phyloP scores from a whole-genome alignment of 2,888 invertebrate genomes.

The Melanostoma mellinum region DNA sequence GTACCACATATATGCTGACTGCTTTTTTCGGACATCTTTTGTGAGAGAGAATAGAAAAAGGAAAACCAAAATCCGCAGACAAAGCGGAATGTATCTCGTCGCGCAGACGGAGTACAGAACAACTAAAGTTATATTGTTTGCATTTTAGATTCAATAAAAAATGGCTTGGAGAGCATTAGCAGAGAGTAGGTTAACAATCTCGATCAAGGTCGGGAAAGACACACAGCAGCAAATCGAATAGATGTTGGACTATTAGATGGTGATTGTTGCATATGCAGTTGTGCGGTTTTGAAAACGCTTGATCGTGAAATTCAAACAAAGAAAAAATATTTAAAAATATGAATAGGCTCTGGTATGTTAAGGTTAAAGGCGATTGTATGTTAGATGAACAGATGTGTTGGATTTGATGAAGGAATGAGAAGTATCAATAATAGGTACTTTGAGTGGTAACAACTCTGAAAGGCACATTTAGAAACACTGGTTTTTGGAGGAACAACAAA shows the following conservation, averaged over 20 bases:
- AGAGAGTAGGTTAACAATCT: constrained; percentile 56
- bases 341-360: too few species aligned
- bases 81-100: constrained; percentile 58
- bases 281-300: constrained; percentile 20
- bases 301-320: neutral
- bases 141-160: constrained; percentile 41
- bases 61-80: constrained; percentile 44
- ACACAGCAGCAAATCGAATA: constrained; percentile 1
- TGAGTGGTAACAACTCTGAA: neutral
- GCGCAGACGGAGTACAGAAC: constrained; percentile 56
- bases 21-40: constrained; percentile 7
- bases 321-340: too few species aligned
- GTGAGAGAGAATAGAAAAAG: constrained; percentile 24
- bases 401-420: constrained; percentile 18
- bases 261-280: constrained; percentile 19
- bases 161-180: constrained; percentile 17
- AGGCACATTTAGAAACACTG: too few species aligned
- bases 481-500: too few species aligned
- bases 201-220: constrained; percentile 54
- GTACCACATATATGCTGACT: constrained; percentile 3
- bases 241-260: constrained; percentile 29
- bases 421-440: constrained; percentile 2
- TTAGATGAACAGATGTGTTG: constrained; percentile 29
- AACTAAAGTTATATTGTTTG: constrained; percentile 36
- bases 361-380: too few species aligned